Base-by-base conservation (phyloP, 2,888 invertebrate genomes). In the Acrocyrtus sp. region DNA sequence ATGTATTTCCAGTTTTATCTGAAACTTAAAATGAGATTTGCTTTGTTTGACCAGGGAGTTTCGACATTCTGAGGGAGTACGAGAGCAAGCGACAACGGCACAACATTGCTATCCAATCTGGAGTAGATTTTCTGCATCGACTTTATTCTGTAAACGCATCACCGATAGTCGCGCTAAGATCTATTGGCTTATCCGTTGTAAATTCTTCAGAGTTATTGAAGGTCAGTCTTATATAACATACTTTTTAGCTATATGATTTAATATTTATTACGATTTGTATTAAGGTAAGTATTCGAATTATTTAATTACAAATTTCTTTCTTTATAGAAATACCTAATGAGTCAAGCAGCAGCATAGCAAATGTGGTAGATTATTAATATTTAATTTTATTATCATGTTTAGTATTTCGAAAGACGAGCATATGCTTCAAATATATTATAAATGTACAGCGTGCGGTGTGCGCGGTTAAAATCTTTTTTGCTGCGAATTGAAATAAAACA, bases 71-170 rank as follows among this genome's bases (percentile, higher is more conserved):
- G 69, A 85, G 89, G 63, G 88, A 90, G 79, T 99, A 98, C 83
- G 97, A 98, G 85, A 91, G 90, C 2, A 84, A 87, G 54, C 87
- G 96, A 17, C 94, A 98, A 83, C 86, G 91, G 22, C 91, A 94
- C 83, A 96, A 96, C 84, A 88, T 98, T 24, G 95, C 97, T 0
- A 92, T 93, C 0, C 92, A 96, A 89, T 84, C 93, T 15, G 91
- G 92, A 0, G 89, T 96, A 3, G 96, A 98, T 84, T 91, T 91
- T 5, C 85, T 98, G 51, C 93, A 96, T 82, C 87, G 92, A 51
- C 86, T 98, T 6, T 98, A 96, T 84, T 88, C 89, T 67, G 89
- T 90, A 8, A 81, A 79, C 8, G 60, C 73, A 41, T 19, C 90
- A 29, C 94, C 95, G 0, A 82, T 93, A 0, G 93, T 96, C 0